Base-by-base conservation (phyloP, 2,113 vertebrate species). In the Prolemur simus region DNA sequence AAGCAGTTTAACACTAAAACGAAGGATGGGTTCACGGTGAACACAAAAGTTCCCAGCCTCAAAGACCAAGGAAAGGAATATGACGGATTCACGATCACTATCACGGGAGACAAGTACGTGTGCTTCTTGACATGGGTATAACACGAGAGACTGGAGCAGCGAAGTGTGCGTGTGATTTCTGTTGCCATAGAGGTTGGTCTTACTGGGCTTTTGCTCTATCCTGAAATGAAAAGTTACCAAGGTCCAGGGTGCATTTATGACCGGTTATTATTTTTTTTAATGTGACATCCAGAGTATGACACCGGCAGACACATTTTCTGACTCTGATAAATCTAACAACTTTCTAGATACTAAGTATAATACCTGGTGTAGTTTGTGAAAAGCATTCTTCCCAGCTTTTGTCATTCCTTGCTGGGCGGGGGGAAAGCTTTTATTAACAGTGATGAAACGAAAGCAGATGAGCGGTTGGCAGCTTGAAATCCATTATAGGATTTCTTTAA, bases 1-100 rank as follows among this genome's bases (percentile, higher is more conserved):
- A 99, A 99, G 99, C 99, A 99, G 99, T 99, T 99, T 98, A 99
- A 99, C 98, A 99, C 99, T 99, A 99, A 99, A 99, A 99, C 99
- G 56, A 99, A 99, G 98, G 99, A 99, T 92, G 99, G 99, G 20
- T 99, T 99, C 98, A 99, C 99, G 0, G 99, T 99, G 95, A 99
- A 99, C 98, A 99, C 99, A 27, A 99, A 99, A 98, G 99, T 99
- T 58, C 99, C 99, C 92, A 99, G 99, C 98, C 97, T 99, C 97
- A 99, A 99, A 98, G 99, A 99, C 92, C 96, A 98, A 96, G 99
- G 99, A 74, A 99, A 99, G 95, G 99, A 99, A 69, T 99, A 99
- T 8, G 99, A 99, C 45, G 99, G 99, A 32, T 99, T 99, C 92
- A 99, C 99, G 71, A 99, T 99, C 97, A 99, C 99, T 84, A 99